Conservation (phyloP, 2,888 invertebrate species). For the Troilus luridus region DNA sequence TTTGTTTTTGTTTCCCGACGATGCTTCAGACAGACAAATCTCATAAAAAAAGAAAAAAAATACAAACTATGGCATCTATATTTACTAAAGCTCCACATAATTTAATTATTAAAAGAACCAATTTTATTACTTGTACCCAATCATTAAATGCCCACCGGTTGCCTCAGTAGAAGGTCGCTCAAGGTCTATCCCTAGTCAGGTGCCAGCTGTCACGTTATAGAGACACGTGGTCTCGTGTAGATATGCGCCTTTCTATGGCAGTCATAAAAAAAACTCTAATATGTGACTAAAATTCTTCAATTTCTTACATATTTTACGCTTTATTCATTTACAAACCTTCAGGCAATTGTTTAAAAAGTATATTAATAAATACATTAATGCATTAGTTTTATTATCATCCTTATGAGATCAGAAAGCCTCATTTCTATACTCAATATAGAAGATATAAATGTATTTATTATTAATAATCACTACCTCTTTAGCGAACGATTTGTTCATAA, state of each 20-base stretch:
- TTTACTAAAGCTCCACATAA: background rate
- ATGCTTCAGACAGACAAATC: background rate
- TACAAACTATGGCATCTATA: background rate
- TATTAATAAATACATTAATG: too few relatives aligned
- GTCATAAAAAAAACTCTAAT: too few relatives aligned
- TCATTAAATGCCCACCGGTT: background rate
- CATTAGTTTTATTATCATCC: too few relatives aligned
- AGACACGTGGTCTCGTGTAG: background rate
- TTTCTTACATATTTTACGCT: too few relatives aligned
- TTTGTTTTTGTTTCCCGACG: background rate
- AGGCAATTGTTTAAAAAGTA: too few relatives aligned
- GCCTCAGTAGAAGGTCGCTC: background rate
- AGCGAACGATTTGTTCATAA: too few relatives aligned
- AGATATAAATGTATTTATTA: too few relatives aligned
- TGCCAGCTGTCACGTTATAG: conserved; percentile 13
- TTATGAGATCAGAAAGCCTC: too few relatives aligned
- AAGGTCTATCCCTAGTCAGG: conserved; percentile 11
- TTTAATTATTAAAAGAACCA: background rate
- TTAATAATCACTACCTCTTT: too few relatives aligned
- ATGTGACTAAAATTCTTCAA: too few relatives aligned
- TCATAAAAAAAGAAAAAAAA: background rate
- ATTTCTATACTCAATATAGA: too few relatives aligned
- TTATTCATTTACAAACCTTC: too few relatives aligned
- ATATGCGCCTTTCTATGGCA: background rate
- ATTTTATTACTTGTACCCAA: background rate